Conservation (phyloP, 2,113 vertebrate species). For the Diadophis punctatus region DNA sequence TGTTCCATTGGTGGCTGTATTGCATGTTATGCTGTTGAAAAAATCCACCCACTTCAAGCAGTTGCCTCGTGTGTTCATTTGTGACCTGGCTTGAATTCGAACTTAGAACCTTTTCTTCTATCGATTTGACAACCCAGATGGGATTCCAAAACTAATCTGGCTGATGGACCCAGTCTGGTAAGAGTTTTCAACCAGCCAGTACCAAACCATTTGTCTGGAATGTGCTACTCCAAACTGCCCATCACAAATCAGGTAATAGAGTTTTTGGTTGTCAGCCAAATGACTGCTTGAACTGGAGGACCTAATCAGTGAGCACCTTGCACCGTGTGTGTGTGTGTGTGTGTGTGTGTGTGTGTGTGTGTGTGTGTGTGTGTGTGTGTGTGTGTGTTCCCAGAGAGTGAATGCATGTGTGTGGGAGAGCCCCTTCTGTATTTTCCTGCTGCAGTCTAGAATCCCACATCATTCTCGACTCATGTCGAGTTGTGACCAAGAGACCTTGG, state of each 20-base stretch:
- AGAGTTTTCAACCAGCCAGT: not conserved
- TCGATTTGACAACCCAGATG: not conserved
- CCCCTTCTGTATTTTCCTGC: not conserved
- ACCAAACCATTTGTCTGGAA: not conserved
- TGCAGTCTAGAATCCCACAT: not conserved
- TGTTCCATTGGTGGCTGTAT: not conserved
- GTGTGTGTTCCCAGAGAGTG: not conserved
- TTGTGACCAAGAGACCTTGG: not conserved
- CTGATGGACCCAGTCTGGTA: not conserved
- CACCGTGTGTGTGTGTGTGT: too few relatives aligned
- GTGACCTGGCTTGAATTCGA: not conserved
- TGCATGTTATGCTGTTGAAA: not conserved
- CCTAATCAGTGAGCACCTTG: not conserved
- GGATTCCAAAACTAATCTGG: not conserved
- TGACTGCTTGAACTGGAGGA: not conserved
- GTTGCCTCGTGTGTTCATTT: too few relatives aligned
- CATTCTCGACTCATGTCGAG: not conserved
- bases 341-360: too few relatives aligned
- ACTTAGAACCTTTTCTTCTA: not conserved
- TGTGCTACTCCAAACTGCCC: not conserved
- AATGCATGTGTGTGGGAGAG: too few relatives aligned
- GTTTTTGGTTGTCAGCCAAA: not conserved
- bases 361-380: not conserved
- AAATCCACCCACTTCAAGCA: not conserved
- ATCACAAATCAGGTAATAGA: not conserved